phyloP scores from a whole-genome alignment of 2,888 invertebrate species.

The Cosmia trapezina region DNA sequence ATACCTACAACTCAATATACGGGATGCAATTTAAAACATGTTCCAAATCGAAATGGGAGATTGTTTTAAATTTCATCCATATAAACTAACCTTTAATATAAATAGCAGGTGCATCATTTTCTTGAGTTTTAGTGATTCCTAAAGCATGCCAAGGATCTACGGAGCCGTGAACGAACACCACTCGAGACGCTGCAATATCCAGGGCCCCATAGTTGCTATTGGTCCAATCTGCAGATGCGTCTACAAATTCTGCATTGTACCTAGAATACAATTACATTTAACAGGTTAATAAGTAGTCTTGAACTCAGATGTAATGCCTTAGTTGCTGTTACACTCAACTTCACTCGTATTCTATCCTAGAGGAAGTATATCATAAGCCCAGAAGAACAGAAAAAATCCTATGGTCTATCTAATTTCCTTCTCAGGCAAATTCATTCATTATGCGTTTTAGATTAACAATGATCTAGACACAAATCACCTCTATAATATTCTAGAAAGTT shows the following conservation, averaged over 20 bases:
- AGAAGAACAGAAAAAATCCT: not conserved
- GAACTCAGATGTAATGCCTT: not conserved
- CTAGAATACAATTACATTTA: slow-evolving; percentile 71
- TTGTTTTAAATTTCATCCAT: too few species aligned
- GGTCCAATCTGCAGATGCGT: slow-evolving; percentile 92
- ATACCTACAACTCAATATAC: not conserved
- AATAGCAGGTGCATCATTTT: slow-evolving; percentile 92
- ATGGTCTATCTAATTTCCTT: not conserved
- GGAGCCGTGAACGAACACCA: slow-evolving; percentile 96
- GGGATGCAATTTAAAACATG: too few species aligned
- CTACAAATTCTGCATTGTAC: slow-evolving; percentile 91
- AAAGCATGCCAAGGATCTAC: slow-evolving; percentile 97
- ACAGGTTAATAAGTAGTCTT: not conserved
- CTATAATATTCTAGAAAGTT: not conserved
- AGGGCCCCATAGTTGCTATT: slow-evolving; percentile 95
- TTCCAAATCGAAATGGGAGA: too few species aligned
- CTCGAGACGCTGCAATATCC: slow-evolving; percentile 92
- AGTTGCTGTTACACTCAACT: not conserved
- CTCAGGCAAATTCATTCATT: not conserved
- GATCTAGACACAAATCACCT: not conserved
- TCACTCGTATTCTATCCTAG: not conserved
- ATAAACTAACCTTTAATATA: slow-evolving; percentile 91
- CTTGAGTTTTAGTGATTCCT: slow-evolving; percentile 91
- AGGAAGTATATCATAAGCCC: not conserved
- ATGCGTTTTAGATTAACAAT: not conserved